These are phyloP conservation scores for Protophormia terraenovae DNA, from an alignment of 2,888 invertebrate genomes.

Conservation along the genomic window DNA sequence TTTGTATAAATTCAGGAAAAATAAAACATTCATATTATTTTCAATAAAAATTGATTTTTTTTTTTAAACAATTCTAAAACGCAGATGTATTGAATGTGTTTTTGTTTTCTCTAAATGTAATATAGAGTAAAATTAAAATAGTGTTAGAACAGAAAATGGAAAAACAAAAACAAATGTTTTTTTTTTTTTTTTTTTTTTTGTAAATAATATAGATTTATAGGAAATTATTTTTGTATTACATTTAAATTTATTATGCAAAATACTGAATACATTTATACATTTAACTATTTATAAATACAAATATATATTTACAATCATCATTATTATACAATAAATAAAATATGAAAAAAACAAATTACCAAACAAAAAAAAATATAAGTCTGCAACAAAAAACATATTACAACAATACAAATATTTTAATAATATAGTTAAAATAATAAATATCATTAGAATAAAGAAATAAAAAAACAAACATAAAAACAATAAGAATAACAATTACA, in stretches of 20 bases:
- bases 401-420: background rate
- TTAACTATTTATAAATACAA: no score
- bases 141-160: background rate
- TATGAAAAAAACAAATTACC: conserved; percentile 22
- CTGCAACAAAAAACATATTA: background rate
- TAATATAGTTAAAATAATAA: background rate
- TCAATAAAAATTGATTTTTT: conserved; percentile 1
- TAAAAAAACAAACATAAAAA: background rate
- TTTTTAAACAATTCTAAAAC: background rate
- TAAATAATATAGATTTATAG: conserved; percentile 58
- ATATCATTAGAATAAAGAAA: background rate
- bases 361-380: background rate
- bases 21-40: background rate
- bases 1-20: background rate
- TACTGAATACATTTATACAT: conserved; percentile 59
- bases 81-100: conserved; percentile 40
- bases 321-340: conserved; percentile 54
- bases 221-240: conserved; percentile 65
- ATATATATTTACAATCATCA: conserved; percentile 58
- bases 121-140: no score
- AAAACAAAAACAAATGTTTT: conserved; percentile 37
- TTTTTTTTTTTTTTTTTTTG: no score
- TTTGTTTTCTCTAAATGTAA: background rate
- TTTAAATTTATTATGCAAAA: conserved; percentile 65
- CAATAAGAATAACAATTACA: background rate